Evolutionary conservation across 2,888 invertebrate genomes (phyloP).

Genomic region (Deilephila elpenor): DNA sequence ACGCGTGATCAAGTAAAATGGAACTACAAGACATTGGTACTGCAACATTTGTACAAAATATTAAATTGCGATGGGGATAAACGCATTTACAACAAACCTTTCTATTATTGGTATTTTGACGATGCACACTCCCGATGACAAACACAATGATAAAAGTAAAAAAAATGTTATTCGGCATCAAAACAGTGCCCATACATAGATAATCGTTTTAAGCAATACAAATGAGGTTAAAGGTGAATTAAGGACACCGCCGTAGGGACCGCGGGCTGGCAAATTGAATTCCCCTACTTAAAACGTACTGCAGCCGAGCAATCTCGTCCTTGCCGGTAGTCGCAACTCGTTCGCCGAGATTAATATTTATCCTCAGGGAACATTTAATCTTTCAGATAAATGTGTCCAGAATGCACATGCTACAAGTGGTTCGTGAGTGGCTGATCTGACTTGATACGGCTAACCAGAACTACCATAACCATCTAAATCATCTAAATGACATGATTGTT

Average conservation of each 20-base stretch:
- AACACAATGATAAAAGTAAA: not conserved
- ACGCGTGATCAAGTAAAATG: no score
- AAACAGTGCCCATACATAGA: not conserved
- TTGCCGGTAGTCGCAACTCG: conserved; percentile 7
- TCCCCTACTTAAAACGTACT: conserved; percentile 23
- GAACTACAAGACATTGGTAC: no score
- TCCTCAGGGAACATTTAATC: conserved; percentile 4
- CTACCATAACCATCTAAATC: no score
- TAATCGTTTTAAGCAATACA: conserved; percentile 1
- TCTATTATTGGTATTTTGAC: no score
- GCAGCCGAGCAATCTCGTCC: conserved; percentile 20
- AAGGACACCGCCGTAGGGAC: conserved; percentile 9
- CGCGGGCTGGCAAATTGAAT: conserved; percentile 20
- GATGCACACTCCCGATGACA: no score
- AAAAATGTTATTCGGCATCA: not conserved
- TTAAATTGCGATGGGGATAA: no score
- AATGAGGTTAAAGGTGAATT: conserved; percentile 19
- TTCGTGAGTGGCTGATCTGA: no score
- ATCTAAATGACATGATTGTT: no score
- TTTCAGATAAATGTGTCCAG: not conserved
- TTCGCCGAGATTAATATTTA: conserved; percentile 2
- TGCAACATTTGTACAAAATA: no score
- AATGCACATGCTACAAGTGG: not conserved
- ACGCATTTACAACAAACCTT: no score
- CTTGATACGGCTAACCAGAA: no score